Percentiles rank a stretch among this genome's conserved stretches.
Conservation (phyloP, 2,888 invertebrate genomes). For the Maniola hyperantus region DNA sequence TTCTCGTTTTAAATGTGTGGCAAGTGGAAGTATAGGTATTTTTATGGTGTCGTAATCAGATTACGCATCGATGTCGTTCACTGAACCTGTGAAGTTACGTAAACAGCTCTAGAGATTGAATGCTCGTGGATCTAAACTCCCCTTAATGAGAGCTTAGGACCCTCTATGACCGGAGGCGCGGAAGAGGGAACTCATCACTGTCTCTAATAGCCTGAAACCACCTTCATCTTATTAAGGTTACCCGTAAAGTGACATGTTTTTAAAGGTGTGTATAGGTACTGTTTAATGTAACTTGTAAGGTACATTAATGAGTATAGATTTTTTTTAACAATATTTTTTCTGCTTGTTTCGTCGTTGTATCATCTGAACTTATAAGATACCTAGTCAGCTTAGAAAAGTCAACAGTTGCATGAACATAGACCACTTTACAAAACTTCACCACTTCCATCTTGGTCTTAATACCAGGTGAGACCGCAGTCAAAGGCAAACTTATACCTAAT, state of each 20-base stretch:
- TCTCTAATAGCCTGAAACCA: conserved; percentile 69
- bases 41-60: conserved; percentile 15
- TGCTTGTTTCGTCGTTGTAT: no score
- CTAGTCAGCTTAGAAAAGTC: no score
- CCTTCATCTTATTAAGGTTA: conserved; percentile 55
- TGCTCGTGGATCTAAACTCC: conserved; percentile 66
- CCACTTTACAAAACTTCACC: no score
- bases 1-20: conserved; percentile 5
- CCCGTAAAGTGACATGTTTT: conserved; percentile 49
- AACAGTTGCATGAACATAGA: no score
- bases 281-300: background rate
- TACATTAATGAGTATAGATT: background rate
- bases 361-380: no score
- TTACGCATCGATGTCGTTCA: conserved; percentile 48
- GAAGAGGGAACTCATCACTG: conserved; percentile 70
- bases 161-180: conserved; percentile 69
- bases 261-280: background rate
- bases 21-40: background rate
- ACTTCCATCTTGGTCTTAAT: no score
- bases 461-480: no score
- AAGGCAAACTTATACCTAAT: no score
- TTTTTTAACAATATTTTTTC: background rate
- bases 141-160: conserved; percentile 68
- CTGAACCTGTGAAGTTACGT: conserved; percentile 50
- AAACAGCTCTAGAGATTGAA: conserved; percentile 56